Base-by-base conservation (phyloP, 1,140 invertebrate genomes). In the Brachionus rotundiformis region DNA sequence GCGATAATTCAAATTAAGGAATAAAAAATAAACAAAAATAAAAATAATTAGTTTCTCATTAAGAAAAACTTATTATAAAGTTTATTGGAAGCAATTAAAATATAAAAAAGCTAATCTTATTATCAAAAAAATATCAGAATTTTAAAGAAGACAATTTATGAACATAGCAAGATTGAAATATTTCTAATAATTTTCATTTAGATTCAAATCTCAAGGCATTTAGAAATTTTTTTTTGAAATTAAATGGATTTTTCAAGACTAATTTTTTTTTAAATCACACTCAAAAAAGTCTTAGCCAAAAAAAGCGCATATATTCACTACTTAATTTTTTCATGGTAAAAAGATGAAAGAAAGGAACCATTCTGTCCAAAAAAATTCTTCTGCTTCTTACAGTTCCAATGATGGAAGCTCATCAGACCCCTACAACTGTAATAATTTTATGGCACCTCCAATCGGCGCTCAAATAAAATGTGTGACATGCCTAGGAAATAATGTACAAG, bases 381-480 rank as follows among this genome's bases (percentile, higher is more conserved):
- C 16, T 44, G 36, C 6, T 10, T 47, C 36, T 27, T 49, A 25
- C 13, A 54, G 31, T 39, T 59, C 47, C 11, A 63, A 29, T 19
- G 76, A 79, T 23, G 76, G 16, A 54, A 79, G 29, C 27, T 36
- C 59, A 10, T 39, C 76, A 0, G 76, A 79, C 25, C 76, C 76
- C 1, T 79, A 79, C 25, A 79, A 79, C 33, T 33, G 47, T 6
- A 79, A 79, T 31, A 79, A 79, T 25, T 79, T 79, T 25, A 79
- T 79, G 76, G 76, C 76, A 16, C 76, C 76, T 13, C 76, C 76
- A 54, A 79, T 79, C 44, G 76, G 76, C 11, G 76, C 47, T 63
- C 31, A 39, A 39, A 63, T 79, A n/a, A 79, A 39, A 63, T 79
- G 76, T 39, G 76, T 79, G 23, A 79, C 76, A 11, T 79, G 76